Evolutionary conservation across 2,888 invertebrate genomes (phyloP), one percentile per base, ranked within the genome.

Genomic region (Azorinus chamasolen): DNA sequence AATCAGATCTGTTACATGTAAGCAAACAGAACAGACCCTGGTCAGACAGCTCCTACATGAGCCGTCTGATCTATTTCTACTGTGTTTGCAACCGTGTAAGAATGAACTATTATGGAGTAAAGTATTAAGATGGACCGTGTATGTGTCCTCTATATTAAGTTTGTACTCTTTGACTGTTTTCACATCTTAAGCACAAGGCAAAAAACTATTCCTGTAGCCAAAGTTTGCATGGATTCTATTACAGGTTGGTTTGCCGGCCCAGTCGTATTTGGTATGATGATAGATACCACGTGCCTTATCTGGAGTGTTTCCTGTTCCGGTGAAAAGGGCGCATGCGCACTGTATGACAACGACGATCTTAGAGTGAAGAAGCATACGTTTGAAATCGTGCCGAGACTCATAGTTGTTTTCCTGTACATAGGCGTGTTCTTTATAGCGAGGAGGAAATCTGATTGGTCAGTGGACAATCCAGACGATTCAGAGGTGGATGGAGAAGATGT

Each of bases 191-290:
- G n/a, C n/a, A n/a, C n/a, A n/a, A n/a, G n/a, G n/a, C n/a, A n/a
- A n/a, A n/a, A n/a, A n/a, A n/a, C n/a, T n/a, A n/a, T n/a, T n/a
- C n/a, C n/a, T n/a, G n/a, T n/a, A n/a, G n/a, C n/a, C n/a, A n/a
- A n/a, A n/a, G n/a, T n/a, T n/a, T n/a, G n/a, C n/a, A n/a, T n/a
- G n/a, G n/a, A n/a, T n/a, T n/a, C n/a, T n/a, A n/a, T n/a, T n/a
- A 41, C 46, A 89, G 89, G 87, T 8, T 89, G 87, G 84, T 82
- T 88, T 45, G 80, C 84, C 10, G 89, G 87, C 6, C 89, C 89
- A 5, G 74, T 89, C 0, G 69, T 84, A 1, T 81, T 83, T 27
- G 89, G 89, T 1, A 62, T 57, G 24, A 43, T 89, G 4, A 58
- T 87, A 0, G 89, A 89, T 62, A 82, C 84, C 0, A 78, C 87